Percentiles rank a stretch among this genome's conserved stretches.
These are phyloP conservation scores for Glossophaga mutica DNA, from an alignment of 2,797 vertebrate species.

Conservation along the genomic window DNA sequence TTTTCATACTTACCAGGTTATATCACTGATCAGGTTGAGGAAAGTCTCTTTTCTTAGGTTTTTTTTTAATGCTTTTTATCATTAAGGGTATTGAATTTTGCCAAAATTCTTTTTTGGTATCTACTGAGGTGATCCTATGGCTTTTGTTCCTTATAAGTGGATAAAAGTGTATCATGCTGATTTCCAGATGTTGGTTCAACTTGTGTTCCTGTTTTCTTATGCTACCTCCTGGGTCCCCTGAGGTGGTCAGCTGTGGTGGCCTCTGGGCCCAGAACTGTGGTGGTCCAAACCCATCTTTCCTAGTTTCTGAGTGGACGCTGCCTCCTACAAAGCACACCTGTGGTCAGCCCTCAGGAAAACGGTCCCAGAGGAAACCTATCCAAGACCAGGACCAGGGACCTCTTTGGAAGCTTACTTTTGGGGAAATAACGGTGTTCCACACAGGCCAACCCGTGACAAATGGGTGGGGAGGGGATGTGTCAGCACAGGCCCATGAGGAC, in stretches of 20 bases:
- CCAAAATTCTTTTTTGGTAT: background rate
- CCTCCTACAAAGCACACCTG: background rate
- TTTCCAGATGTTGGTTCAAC: background rate
- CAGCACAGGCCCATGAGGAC: background rate
- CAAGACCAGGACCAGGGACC: background rate
- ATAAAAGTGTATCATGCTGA: background rate
- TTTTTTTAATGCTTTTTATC: background rate
- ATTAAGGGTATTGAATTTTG: background rate
- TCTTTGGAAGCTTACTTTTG: background rate
- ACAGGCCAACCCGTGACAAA: background rate
- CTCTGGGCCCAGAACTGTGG: background rate
- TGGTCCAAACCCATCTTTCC: background rate
- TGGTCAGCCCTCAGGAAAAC: background rate
- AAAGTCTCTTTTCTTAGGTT: background rate
- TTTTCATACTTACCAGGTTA: background rate
- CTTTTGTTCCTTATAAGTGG: background rate
- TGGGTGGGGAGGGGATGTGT: background rate
- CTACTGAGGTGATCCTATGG: background rate
- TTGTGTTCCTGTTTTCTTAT: background rate
- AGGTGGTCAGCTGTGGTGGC: background rate
- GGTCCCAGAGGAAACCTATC: background rate
- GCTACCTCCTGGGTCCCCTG: background rate
- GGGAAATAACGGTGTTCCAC: background rate
- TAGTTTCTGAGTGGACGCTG: background rate
- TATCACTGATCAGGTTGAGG: background rate